These are phyloP conservation scores for Melipona quadrifasciata DNA, from an alignment of 1,140 invertebrate genomes.

Conservation along the genomic window DNA sequence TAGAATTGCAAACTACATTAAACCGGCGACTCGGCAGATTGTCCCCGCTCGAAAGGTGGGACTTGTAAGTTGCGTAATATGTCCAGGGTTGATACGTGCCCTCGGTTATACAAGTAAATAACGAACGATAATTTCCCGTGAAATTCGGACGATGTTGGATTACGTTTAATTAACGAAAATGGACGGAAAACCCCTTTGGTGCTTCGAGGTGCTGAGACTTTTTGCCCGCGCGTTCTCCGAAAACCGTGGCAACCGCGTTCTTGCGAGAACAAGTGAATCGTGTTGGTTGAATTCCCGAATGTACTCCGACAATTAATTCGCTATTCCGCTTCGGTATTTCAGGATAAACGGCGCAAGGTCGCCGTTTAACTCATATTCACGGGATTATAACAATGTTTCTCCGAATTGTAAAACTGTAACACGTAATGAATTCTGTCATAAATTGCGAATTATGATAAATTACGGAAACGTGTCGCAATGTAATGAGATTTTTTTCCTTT, in stretches of 20 bases:
- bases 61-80: neutral
- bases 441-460: neutral
- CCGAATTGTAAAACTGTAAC: neutral
- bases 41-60: neutral
- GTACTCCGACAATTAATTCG: neutral
- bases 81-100: neutral
- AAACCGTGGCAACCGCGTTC: neutral
- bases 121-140: neutral
- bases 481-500: neutral
- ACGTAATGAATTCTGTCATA: neutral
- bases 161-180: neutral
- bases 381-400: neutral
- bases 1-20: slow-evolving; percentile 22
- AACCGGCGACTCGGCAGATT: neutral
- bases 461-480: too few relatives aligned
- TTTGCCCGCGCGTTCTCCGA: neutral
- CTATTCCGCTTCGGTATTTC: neutral
- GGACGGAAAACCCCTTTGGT: neutral
- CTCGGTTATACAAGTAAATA: neutral
- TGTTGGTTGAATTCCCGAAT: neutral
- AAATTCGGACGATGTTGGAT: neutral
- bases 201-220: neutral
- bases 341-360: neutral
- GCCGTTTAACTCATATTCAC: neutral
- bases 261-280: neutral